These are phyloP conservation scores for Troides aeacus DNA, from an alignment of 2,888 invertebrate genomes.

Conservation along the genomic window DNA sequence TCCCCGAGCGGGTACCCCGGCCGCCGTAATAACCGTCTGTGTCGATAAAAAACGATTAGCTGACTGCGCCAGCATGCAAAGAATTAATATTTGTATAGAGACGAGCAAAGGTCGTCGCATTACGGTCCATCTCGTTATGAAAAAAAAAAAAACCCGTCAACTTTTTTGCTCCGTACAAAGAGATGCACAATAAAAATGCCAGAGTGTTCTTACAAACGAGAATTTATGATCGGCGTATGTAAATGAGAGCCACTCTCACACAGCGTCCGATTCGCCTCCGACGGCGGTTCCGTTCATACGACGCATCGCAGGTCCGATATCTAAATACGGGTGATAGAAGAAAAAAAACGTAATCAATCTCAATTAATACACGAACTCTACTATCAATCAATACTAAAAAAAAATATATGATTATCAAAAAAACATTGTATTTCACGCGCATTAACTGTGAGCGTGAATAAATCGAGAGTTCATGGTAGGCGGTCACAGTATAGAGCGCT, in stretches of 20 bases:
- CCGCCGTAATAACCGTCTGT: slow-evolving; percentile 44
- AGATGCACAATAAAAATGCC: slow-evolving; percentile 77
- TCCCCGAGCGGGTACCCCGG: slow-evolving; percentile 27
- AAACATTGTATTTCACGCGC: slow-evolving; percentile 8
- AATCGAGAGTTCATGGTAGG: neutral
- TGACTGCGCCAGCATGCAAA: slow-evolving; percentile 55
- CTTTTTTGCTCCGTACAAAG: slow-evolving; percentile 65
- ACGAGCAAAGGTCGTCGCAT: slow-evolving; percentile 62
- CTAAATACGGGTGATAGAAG: neutral
- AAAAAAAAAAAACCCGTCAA: slow-evolving; percentile 58
- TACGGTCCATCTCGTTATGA: slow-evolving; percentile 55
- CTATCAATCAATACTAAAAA: neutral
- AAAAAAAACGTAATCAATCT: slow-evolving; percentile 11
- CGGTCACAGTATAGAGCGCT: neutral
- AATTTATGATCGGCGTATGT: slow-evolving; percentile 76
- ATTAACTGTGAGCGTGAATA: slow-evolving; percentile 10
- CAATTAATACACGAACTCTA: slow-evolving; percentile 4
- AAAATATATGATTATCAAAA: neutral
- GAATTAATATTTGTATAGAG: slow-evolving; percentile 74
- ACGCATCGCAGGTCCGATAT: slow-evolving; percentile 35
- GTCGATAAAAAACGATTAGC: slow-evolving; percentile 64
- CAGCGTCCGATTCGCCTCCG: slow-evolving; percentile 29
- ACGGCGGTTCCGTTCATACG: slow-evolving; percentile 33
- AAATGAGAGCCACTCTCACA: slow-evolving; percentile 65
- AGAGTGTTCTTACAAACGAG: slow-evolving; percentile 78